These are phyloP conservation scores for Amblyjoppa fuscipennis DNA, from an alignment of 2,888 invertebrate genomes.

Conservation along the genomic window DNA sequence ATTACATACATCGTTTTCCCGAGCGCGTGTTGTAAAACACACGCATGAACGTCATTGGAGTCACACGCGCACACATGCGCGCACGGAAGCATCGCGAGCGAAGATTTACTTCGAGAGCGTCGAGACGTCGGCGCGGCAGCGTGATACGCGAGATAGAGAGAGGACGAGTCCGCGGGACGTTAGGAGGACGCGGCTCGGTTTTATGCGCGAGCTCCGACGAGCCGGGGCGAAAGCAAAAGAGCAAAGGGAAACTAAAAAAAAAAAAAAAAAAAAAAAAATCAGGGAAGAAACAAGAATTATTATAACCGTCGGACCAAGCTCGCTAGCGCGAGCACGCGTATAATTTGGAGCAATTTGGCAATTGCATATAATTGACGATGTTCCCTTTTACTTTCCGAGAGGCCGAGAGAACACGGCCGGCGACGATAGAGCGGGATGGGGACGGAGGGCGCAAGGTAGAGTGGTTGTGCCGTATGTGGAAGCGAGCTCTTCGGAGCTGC, in stretches of 20 bases:
- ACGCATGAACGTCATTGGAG: not conserved
- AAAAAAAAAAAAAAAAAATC: slow-evolving; percentile 16
- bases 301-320: slow-evolving; percentile 50
- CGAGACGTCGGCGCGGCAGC: not conserved
- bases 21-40: slow-evolving; percentile 37
- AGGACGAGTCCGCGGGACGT: not conserved
- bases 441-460: slow-evolving; percentile 1
- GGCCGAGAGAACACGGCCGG: slow-evolving; percentile 63
- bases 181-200: slow-evolving; percentile 57
- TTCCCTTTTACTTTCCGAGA: slow-evolving; percentile 81
- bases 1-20: slow-evolving; percentile 18
- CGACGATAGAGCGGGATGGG: slow-evolving; percentile 5
- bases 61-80: not conserved
- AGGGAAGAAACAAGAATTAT: slow-evolving; percentile 55
- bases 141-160: not conserved
- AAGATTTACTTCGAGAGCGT: slow-evolving; percentile 18
- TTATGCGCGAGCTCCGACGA: slow-evolving; percentile 51
- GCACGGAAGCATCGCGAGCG: slow-evolving; percentile 32
- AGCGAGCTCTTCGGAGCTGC: slow-evolving; percentile 32
- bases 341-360: slow-evolving; percentile 84
- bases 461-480: not conserved
- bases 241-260: slow-evolving; percentile 29
- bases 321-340: slow-evolving; percentile 73
- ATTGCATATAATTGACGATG: slow-evolving; percentile 84
- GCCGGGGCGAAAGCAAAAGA: slow-evolving; percentile 23